A percentile compares a stretch with the other conserved stretches of the same genome.
These are phyloP conservation scores for Drosophila mettleri DNA, from an alignment of 2,888 invertebrate species.

Conservation along the genomic window DNA sequence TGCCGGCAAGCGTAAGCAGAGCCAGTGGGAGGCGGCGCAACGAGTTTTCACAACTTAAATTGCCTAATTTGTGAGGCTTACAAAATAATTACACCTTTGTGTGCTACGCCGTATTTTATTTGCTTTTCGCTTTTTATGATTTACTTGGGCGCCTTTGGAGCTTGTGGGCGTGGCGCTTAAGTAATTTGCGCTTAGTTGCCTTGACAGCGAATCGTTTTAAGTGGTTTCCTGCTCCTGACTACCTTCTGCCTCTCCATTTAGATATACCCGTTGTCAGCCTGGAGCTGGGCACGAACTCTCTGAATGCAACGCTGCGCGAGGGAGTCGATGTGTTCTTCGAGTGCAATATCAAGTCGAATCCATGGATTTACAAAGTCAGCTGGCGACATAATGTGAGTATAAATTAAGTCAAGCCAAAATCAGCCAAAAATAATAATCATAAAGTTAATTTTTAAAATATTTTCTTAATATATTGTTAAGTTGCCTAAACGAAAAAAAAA, in stretches of 20 bases:
- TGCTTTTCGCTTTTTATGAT: slow-evolving; percentile 40
- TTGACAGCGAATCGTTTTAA: slow-evolving; percentile 3
- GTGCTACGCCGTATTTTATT: slow-evolving; percentile 28
- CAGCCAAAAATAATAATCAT: too few species aligned
- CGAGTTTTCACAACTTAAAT: slow-evolving; percentile 67
- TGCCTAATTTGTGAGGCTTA: slow-evolving; percentile 80
- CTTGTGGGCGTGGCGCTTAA: slow-evolving; percentile 12
- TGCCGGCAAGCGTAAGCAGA: slow-evolving; percentile 21
- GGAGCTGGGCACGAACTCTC: slow-evolving; percentile 92
- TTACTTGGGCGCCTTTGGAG: slow-evolving; percentile 1
- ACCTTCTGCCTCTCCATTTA: slow-evolving; percentile 82
- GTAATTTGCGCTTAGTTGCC: slow-evolving; percentile 34
- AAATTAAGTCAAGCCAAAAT: background rate
- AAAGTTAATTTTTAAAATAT: too few species aligned
- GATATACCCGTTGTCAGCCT: slow-evolving; percentile 93
- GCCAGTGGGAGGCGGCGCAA: background rate
- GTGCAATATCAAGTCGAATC: slow-evolving; percentile 95
- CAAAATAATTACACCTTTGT: slow-evolving; percentile 77
- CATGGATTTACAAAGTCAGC: slow-evolving; percentile 91
- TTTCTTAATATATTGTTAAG: too few species aligned
- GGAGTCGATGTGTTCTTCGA: slow-evolving; percentile 96
- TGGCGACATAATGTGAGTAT: slow-evolving; percentile 91
- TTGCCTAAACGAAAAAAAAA: too few species aligned
- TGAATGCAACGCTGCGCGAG: slow-evolving; percentile 91
- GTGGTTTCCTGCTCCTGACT: background rate